Evolutionary conservation across 1,140 invertebrate genomes (phyloP), one percentile per base, ranked within the genome.

Genomic region (Phymastichus coffea): DNA sequence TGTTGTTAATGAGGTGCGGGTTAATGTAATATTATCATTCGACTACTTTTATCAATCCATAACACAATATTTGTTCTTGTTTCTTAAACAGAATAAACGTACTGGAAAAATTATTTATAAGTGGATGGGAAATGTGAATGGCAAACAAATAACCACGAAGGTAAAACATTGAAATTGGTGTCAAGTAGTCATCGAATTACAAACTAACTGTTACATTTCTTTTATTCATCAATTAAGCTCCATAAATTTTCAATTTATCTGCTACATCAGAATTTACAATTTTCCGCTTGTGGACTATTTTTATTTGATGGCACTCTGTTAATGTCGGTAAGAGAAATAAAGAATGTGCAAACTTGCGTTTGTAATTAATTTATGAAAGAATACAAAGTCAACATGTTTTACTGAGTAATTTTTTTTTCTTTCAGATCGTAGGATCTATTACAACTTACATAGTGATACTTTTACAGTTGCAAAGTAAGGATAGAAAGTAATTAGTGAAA

Each of bases 391-490:
- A n/a, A n/a, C n/a, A n/a, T n/a, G n/a, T n/a, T n/a, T n/a, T n/a
- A n/a, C n/a, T n/a, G n/a, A n/a, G n/a, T n/a, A 3, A 12, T 3
- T 22, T 14, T 44, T 25, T 17, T 10, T 22, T 6, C 35, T 49
- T 49, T 10, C 10, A 49, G 47, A 35, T 49, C 4, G 17, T 19
- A 20, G 28, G 28, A 6, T 30, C 47, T 12, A 49, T 49, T 4
- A 49, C 47, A 10, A 49, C 26, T 2, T 49, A 49, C 30, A 22
- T 49, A 17, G 30, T 49, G 47, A 49, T 49, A 35, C 3, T 49
- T 10, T 20, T 49, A 22, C 47, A 49, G 35, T 33, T 49, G 12
- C n/a, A 35, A 33, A n/a, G n/a, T n/a, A n/a, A n/a, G n/a, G 30
- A 35, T 9, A 49, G 14, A 1, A 25, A 47, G n/a, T n/a, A n/a